These are phyloP conservation scores for Xanthia togata DNA, from an alignment of 2,888 invertebrate genomes.

Conservation along the genomic window DNA sequence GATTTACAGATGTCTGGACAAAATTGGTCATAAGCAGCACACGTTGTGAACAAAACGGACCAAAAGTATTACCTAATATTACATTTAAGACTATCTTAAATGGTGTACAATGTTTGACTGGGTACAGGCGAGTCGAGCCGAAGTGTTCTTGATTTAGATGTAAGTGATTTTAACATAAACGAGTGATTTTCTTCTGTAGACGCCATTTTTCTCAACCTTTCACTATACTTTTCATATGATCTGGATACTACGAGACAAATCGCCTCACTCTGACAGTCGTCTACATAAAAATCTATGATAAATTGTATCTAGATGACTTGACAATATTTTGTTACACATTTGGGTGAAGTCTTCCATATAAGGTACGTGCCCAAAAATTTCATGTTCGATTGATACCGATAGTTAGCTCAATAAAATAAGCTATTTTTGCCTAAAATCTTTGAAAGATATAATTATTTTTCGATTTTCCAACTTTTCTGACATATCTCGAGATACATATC, in stretches of 20 bases:
- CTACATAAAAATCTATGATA: conserved; percentile 45
- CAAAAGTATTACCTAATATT: conserved; percentile 79
- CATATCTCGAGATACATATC: conserved; percentile 81
- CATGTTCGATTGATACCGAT: conserved; percentile 36
- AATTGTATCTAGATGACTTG: conserved; percentile 42
- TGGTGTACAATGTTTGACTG: conserved; percentile 68
- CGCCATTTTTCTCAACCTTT: conserved; percentile 65
- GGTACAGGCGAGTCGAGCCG: conserved; percentile 64
- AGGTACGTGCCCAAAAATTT: conserved; percentile 34
- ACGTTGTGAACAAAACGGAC: conserved; percentile 77
- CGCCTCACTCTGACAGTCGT: conserved; percentile 37
- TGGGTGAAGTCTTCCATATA: conserved; percentile 61
- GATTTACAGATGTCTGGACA: conserved; percentile 61
- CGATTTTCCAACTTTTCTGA: conserved; percentile 56
- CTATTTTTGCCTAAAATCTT: conserved; percentile 38
- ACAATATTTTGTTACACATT: conserved; percentile 55
- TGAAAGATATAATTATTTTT: conserved; percentile 44
- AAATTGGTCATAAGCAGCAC: conserved; percentile 68
- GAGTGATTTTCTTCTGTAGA: conserved; percentile 67
- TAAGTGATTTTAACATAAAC: conserved; percentile 64
- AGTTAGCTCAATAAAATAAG: conserved; percentile 29
- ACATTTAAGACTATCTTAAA: conserved; percentile 67
- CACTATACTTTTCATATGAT: conserved; percentile 62
- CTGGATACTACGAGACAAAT: conserved; percentile 43
- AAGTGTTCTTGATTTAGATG: conserved; percentile 73